Percentiles rank a stretch among this genome's conserved stretches.
Evolutionary conservation across 1,140 invertebrate genomes (phyloP).

Genomic region (Rhopalosiphum padi): DNA sequence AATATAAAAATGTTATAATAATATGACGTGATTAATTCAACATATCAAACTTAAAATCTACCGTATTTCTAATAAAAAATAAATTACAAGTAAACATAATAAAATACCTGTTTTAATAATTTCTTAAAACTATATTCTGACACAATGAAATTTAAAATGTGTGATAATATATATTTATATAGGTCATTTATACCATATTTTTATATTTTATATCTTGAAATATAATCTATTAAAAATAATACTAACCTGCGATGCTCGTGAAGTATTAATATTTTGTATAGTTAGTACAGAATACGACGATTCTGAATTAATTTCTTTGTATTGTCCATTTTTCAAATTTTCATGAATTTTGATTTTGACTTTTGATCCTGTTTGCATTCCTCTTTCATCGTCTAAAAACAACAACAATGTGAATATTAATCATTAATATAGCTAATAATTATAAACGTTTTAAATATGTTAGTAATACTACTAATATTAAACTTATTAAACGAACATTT

Average conservation of each 20-base stretch:
- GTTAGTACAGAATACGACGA: not conserved
- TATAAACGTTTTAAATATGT: too few species aligned
- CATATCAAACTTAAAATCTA: too few species aligned
- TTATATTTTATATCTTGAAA: not conserved
- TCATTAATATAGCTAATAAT: not conserved
- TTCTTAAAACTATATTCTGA: too few species aligned
- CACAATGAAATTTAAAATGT: too few species aligned
- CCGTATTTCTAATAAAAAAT: too few species aligned
- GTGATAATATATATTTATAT: not conserved
- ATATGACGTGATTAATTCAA: too few species aligned
- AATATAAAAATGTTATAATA: too few species aligned
- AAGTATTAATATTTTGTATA: not conserved
- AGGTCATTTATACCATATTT: not conserved
- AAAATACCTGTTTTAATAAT: too few species aligned
- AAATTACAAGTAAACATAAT: too few species aligned
- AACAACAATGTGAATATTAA: not conserved
- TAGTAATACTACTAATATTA: too few species aligned
- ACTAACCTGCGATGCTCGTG: not conserved
- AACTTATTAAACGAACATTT: not conserved
- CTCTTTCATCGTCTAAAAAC: constrained; percentile 9
- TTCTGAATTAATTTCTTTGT: not conserved
- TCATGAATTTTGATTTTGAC: constrained; percentile 29
- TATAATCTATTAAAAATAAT: not conserved
- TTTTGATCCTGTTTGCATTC: not conserved
- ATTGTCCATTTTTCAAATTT: not conserved